These are phyloP conservation scores for Pyrgus malvae DNA, from an alignment of 2,888 invertebrate species.

Conservation along the genomic window DNA sequence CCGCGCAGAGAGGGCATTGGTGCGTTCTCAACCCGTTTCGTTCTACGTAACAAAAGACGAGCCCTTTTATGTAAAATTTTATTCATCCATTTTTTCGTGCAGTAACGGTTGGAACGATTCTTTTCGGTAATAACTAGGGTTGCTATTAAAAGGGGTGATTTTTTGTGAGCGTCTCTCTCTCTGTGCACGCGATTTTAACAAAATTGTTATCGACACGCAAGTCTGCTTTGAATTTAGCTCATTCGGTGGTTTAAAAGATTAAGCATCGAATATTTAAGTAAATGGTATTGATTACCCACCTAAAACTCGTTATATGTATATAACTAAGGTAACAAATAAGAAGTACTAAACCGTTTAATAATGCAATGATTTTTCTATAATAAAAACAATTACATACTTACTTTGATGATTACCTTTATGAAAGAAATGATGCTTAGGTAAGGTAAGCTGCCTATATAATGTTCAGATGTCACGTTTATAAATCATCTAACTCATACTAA, in stretches of 20 bases:
- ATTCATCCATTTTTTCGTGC: conserved; percentile 73
- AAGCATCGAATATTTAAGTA: neutral
- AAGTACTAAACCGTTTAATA: too few relatives aligned
- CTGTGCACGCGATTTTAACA: conserved; percentile 68
- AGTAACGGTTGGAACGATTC: conserved; percentile 71
- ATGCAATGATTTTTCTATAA: too few relatives aligned
- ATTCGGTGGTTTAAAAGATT: conserved; percentile 5
- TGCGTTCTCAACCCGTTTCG: conserved; percentile 52
- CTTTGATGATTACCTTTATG: too few relatives aligned
- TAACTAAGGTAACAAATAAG: too few relatives aligned
- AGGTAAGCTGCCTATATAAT: too few relatives aligned
- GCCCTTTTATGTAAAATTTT: conserved; percentile 68
- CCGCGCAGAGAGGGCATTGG: conserved; percentile 63
- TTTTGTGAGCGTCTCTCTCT: conserved; percentile 61
- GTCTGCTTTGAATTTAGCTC: conserved; percentile 2
- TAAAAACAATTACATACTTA: too few relatives aligned
- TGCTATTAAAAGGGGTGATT: conserved; percentile 63
- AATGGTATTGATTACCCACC: too few relatives aligned
- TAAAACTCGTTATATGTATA: too few relatives aligned
- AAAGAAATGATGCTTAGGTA: too few relatives aligned
- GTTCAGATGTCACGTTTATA: too few relatives aligned
- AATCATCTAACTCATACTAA: too few relatives aligned
- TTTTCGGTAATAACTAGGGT: conserved; percentile 74
- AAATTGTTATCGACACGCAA: conserved; percentile 69
- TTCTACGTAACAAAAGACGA: conserved; percentile 53